Base-by-base conservation (phyloP, 2,113 vertebrate genomes). In the Orthonyx spaldingii region DNA sequence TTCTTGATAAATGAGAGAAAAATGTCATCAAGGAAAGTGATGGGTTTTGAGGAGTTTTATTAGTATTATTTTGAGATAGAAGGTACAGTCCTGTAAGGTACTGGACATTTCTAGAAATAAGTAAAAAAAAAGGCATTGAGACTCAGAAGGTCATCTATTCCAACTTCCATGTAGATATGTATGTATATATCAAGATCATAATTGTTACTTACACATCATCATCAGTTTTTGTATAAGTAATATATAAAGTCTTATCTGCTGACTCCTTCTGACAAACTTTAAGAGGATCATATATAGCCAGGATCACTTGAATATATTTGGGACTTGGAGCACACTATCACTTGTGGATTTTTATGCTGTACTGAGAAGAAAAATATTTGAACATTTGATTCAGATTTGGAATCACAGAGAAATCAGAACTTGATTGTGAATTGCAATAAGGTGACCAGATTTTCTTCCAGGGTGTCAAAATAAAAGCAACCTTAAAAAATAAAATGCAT, bases 1-100 rank as follows among this genome's bases (percentile, higher is more conserved):
- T 92, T 87, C 53, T 56, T 84, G 16, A 85, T 86, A 89, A 94
- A 87, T 22, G 52, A 89, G 44, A 72, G 26, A 57, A 84, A 89
- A 89, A 59, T 32, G 1, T 76, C 37, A 41, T 49, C n/a, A 35
- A 93, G 44, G 16, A 91, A 89, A 27, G 5, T 46, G 30, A 9
- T 57, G 9, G 7, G 3, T 53, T 93, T 84, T 55, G 14, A 70
- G 79, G 17, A 69, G 3, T 39, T 80, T 42, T 52, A 30, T 52
- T 35, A 6, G 13, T 63, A 42, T 46, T 52, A 30, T 72, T 76
- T 49, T 72, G 28, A 81, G 6, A 13, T 41, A 20, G 19, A 82
- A 71, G 35, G 3, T 37, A 37, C 8, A 44, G 11, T 57, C 18
- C 16, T 11, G 1, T 32, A 72, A 59, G 3, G 13, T 68, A 71